phyloP scores from a whole-genome alignment of 2,113 vertebrate species.

The Vidua chalybeata region DNA sequence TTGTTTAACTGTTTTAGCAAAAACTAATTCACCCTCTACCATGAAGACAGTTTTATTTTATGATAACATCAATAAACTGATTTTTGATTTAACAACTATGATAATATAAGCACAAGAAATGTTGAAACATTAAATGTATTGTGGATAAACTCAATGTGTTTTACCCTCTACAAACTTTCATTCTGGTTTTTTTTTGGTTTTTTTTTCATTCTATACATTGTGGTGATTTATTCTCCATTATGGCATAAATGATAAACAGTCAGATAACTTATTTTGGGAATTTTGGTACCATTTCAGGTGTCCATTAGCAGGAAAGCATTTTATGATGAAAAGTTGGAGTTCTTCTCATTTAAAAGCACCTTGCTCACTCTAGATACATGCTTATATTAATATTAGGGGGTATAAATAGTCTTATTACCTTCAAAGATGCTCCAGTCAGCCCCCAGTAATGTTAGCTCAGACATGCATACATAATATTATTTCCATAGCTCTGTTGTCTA shows the following conservation, averaged over 20 bases:
- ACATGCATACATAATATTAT: not conserved
- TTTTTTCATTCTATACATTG: not conserved
- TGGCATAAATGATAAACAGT: not conserved
- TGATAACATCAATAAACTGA: not conserved
- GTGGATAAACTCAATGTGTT: not conserved
- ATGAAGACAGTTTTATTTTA: not conserved
- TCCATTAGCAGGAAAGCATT: not conserved
- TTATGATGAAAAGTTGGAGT: not conserved
- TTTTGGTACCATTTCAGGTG: not conserved
- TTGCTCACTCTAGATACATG: not conserved
- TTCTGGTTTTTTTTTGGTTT: not conserved
- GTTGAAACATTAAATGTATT: not conserved
- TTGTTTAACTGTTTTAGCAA: not conserved
- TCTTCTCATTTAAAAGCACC: not conserved
- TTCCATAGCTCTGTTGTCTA: not conserved
- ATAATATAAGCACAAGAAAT: not conserved
- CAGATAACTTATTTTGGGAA: not conserved
- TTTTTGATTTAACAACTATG: not conserved
- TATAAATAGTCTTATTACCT: not conserved
- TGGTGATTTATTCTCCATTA: not conserved
- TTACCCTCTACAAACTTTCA: not conserved
- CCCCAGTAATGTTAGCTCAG: not conserved
- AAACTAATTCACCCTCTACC: not conserved
- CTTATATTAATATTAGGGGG: not conserved
- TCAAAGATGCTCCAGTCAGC: not conserved